A percentile compares a stretch with the other conserved stretches of the same genome.
These are phyloP conservation scores for Clinocottus analis DNA, from an alignment of 2,113 vertebrate species.

Conservation along the genomic window DNA sequence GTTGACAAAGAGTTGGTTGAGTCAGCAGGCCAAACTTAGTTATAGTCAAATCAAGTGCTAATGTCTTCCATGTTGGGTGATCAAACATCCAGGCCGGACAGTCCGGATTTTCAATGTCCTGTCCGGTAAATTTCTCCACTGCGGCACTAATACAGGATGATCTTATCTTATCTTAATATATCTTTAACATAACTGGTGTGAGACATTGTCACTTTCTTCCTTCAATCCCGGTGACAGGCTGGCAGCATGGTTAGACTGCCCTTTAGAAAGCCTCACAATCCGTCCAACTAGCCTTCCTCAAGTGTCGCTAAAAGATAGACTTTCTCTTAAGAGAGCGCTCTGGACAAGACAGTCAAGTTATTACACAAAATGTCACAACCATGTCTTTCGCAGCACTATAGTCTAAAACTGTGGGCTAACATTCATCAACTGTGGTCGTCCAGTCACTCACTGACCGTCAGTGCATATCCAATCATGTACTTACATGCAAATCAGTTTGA, in stretches of 20 bases:
- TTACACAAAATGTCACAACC: constrained; percentile 20
- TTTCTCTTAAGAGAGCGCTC: constrained; percentile 9
- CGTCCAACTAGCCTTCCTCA: constrained; percentile 18
- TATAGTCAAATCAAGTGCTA: background rate
- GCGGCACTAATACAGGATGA: too few relatives aligned
- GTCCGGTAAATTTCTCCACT: too few relatives aligned
- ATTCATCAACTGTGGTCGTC: constrained; percentile 22
- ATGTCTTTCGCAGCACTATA: background rate
- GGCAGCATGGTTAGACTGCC: constrained; percentile 17
- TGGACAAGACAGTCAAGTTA: constrained; percentile 16
- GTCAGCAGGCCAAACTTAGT: background rate
- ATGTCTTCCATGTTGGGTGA: background rate
- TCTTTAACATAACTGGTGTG: background rate
- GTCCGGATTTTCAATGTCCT: too few relatives aligned
- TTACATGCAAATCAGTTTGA: constrained; percentile 47
- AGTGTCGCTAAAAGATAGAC: constrained; percentile 25
- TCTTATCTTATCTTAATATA: background rate
- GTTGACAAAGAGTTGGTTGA: background rate
- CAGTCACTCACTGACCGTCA: background rate
- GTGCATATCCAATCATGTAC: constrained; percentile 25
- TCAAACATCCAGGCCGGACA: too few relatives aligned
- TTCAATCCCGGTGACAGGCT: background rate
- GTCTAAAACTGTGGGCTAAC: constrained; percentile 19
- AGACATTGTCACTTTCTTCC: background rate
- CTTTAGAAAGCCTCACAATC: constrained; percentile 11